Conservation (phyloP, 2,888 invertebrate species). For the Dicyrtomina minuta region DNA sequence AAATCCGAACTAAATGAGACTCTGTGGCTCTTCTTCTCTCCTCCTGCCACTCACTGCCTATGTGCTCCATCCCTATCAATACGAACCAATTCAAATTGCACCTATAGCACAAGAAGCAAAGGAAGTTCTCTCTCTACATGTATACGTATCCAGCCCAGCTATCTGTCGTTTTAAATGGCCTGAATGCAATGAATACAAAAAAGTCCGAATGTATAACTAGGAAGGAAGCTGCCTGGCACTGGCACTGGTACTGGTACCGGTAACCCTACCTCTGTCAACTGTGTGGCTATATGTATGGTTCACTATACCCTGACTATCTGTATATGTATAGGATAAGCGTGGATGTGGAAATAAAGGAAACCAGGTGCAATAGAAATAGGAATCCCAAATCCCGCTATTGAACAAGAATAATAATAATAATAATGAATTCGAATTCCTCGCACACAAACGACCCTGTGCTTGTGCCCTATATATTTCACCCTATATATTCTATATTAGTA, state of each 20-base stretch:
- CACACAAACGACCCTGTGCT: constrained; percentile 24
- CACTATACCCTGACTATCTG: too few relatives aligned
- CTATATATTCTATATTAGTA: too few relatives aligned
- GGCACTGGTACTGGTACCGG: too few relatives aligned
- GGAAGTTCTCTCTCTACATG: not conserved
- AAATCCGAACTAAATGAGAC: constrained; percentile 23
- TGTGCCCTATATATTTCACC: constrained; percentile 28
- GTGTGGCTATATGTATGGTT: too few relatives aligned
- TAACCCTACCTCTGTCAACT: too few relatives aligned
- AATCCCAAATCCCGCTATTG: constrained; percentile 17
- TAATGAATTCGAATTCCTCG: constrained; percentile 6
- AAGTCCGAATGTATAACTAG: not conserved
- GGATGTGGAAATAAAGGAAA: constrained; percentile 8
- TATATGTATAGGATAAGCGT: too few relatives aligned
- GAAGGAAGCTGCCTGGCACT: too few relatives aligned
- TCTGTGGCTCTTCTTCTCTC: not conserved
- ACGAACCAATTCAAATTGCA: constrained; percentile 19
- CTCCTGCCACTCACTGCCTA: not conserved
- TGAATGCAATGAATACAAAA: not conserved
- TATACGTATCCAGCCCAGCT: not conserved
- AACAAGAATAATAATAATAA: constrained; percentile 18
- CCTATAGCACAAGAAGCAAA: constrained; percentile 18
- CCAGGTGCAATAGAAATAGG: constrained; percentile 25
- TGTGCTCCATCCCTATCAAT: too few relatives aligned
- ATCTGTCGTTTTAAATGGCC: not conserved